These are phyloP conservation scores for Seladonia tumulorum DNA, from an alignment of 2,888 invertebrate species.

Conservation along the genomic window DNA sequence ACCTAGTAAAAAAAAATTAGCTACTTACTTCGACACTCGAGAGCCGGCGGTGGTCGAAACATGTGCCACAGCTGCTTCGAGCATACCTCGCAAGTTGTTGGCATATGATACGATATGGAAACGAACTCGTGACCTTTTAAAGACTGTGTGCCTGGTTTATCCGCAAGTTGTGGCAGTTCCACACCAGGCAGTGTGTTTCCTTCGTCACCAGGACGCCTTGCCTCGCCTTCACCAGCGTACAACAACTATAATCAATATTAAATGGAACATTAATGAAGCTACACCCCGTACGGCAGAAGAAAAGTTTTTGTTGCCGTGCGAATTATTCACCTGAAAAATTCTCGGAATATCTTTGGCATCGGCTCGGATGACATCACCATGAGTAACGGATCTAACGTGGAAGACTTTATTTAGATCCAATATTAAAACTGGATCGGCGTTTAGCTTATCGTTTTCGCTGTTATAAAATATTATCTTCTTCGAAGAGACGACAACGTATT, in stretches of 20 bases:
- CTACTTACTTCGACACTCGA: conserved; percentile 96
- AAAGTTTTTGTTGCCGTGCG: background rate
- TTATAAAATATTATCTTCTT: conserved; percentile 99
- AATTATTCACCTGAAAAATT: conserved; percentile 91
- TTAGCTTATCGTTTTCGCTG: conserved; percentile 96
- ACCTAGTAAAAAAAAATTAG: background rate
- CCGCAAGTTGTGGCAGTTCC: conserved; percentile 85
- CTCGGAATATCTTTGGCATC: conserved; percentile 99
- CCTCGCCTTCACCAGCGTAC: conserved; percentile 98
- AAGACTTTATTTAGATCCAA: conserved; percentile 99
- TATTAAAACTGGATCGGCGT: conserved; percentile 97
- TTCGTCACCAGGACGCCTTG: conserved; percentile 90
- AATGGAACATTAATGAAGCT: background rate
- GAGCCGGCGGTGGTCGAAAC: conserved; percentile 98
- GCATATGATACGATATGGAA: conserved; percentile 98
- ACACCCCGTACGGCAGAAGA: background rate
- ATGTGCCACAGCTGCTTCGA: conserved; percentile 98
- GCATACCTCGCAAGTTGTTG: conserved; percentile 99
- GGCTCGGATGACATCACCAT: conserved; percentile 99
- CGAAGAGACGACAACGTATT: conserved; percentile 98
- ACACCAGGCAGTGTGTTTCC: conserved; percentile 85
- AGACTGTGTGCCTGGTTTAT: conserved; percentile 88
- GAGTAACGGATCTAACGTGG: conserved; percentile 99
- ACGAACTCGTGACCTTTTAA: conserved; percentile 98
- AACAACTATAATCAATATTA: conserved; percentile 88